These are phyloP conservation scores for Papilio xuthus DNA, from an alignment of 1,140 invertebrate genomes.

Conservation along the genomic window DNA sequence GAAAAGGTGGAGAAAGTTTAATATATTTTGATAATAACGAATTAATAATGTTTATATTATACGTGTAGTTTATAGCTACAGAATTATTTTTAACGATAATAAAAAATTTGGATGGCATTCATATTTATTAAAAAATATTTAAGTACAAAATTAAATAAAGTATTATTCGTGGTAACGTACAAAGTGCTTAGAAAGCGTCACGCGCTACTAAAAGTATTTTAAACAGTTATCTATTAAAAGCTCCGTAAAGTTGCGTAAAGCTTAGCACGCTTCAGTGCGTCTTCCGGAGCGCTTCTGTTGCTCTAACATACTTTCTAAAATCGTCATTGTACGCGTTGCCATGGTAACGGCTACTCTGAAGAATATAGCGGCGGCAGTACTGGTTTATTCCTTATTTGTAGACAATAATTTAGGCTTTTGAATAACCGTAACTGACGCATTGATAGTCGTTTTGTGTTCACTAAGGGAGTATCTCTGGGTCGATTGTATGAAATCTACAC, in stretches of 20 bases:
- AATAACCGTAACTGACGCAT: no score
- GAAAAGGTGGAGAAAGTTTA: neutral
- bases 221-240: conserved; percentile 18
- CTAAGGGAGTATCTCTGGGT: no score
- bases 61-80: neutral
- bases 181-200: conserved; percentile 11
- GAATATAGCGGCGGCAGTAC: neutral
- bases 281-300: conserved; percentile 12
- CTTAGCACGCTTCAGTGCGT: conserved; percentile 19
- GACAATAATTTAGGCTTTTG: no score
- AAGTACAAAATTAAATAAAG: neutral
- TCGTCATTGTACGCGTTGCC: neutral
- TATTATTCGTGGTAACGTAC: neutral
- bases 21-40: neutral
- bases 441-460: no score
- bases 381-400: neutral
- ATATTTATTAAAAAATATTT: neutral
- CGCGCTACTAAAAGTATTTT: neutral
- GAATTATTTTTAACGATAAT: neutral
- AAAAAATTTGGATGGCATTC: neutral
- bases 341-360: neutral
- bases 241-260: conserved; percentile 1
- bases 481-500: no score
- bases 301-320: conserved; percentile 14
- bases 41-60: neutral